Evolutionary conservation across 2,113 vertebrate species (phyloP).

Genomic region (Excalfactoria chinensis): DNA sequence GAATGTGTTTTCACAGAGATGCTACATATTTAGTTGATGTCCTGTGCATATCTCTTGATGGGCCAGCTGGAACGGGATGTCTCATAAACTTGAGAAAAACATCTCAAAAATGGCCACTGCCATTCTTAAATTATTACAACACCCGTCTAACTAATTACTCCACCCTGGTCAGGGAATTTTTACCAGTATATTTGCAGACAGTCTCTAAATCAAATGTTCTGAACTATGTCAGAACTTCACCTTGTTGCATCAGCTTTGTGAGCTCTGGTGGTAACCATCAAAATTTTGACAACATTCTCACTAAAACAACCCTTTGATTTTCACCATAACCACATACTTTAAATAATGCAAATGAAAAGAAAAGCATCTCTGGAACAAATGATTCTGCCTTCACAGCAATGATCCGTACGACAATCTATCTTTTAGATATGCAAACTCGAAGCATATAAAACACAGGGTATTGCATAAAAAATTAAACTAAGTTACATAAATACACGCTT

Average conservation of each 20-base stretch:
- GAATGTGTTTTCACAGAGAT: background rate
- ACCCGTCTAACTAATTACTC: background rate
- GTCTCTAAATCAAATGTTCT: background rate
- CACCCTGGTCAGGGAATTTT: background rate
- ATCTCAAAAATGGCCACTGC: background rate
- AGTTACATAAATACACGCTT: background rate
- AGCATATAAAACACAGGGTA: background rate
- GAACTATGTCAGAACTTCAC: background rate
- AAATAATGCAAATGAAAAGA: background rate
- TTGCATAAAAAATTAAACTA: background rate
- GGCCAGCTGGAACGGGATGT: background rate
- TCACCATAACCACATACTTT: background rate
- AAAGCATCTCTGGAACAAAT: background rate
- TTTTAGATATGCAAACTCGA: background rate
- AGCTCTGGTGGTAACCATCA: background rate
- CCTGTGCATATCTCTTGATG: background rate
- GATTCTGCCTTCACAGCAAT: background rate
- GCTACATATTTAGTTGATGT: background rate
- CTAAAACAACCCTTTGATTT: background rate
- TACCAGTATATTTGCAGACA: background rate
- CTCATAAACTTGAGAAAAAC: background rate
- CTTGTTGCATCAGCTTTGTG: background rate
- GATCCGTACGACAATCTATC: accelerated
- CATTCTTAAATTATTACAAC: background rate
- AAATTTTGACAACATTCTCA: background rate